phyloP scores from a whole-genome alignment of 1,140 invertebrate species.

The Macrocentrus cingulum region DNA sequence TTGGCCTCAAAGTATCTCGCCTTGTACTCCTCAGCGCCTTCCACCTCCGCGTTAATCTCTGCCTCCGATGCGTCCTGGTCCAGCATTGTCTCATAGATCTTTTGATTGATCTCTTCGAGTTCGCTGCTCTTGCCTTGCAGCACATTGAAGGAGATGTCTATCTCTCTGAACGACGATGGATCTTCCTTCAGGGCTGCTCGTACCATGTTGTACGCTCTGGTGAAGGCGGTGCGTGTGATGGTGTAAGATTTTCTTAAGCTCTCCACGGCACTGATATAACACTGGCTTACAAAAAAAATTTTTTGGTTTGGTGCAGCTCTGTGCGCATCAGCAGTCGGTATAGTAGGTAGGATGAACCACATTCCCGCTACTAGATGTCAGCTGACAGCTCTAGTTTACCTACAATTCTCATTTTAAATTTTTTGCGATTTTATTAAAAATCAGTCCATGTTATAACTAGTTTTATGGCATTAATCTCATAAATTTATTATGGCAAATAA shows the following conservation, averaged over 20 bases:
- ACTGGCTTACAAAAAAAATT: too few species aligned
- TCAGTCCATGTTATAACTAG: too few species aligned
- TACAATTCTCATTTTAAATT: too few species aligned
- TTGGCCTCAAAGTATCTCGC: conserved; percentile 11
- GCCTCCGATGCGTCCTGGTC: not conserved
- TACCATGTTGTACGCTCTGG: not conserved
- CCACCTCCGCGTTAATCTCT: conserved; percentile 1
- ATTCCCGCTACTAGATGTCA: too few species aligned
- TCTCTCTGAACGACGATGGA: not conserved
- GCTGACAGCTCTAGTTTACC: too few species aligned
- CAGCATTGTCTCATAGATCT: conserved; percentile 3
- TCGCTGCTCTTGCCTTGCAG: conserved; percentile 19
- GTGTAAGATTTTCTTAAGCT: not conserved
- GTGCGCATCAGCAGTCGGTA: too few species aligned
- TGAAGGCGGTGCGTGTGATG: conserved; percentile 2
- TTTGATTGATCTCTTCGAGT: conserved; percentile 5
- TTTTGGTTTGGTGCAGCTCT: too few species aligned
- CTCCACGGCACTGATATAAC: conserved; percentile 8
- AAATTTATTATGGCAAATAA: too few species aligned
- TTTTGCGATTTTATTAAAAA: too few species aligned
- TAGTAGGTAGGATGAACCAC: too few species aligned
- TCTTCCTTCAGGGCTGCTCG: not conserved
- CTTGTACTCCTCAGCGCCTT: conserved; percentile 12
- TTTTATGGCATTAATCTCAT: too few species aligned
- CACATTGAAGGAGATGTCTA: conserved; percentile 5